These are phyloP conservation scores for Meliscaeva auricollis DNA, from an alignment of 2,888 invertebrate genomes.

Conservation along the genomic window DNA sequence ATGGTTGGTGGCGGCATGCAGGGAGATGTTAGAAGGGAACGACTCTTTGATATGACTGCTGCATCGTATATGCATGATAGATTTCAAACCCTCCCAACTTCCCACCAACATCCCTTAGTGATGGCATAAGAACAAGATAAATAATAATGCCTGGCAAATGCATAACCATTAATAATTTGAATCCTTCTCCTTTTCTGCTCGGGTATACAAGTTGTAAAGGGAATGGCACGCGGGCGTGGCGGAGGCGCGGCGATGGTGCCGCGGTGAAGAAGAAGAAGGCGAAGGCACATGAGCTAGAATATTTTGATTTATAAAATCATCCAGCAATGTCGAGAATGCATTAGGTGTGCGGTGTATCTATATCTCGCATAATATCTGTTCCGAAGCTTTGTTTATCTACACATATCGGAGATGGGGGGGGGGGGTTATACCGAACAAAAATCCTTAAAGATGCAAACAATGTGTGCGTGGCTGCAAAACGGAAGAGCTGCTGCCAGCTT, in stretches of 20 bases:
- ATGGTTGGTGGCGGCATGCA: background rate
- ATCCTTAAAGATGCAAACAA: constrained; percentile 19
- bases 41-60: constrained; percentile 29
- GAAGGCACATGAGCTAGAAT: constrained; percentile 33
- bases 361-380: constrained; percentile 40
- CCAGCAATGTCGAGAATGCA: constrained; percentile 53
- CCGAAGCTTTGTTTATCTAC: constrained; percentile 27
- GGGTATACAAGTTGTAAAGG: background rate
- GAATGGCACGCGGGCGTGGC: too few species aligned
- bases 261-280: too few species aligned
- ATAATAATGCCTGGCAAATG: constrained; percentile 72
- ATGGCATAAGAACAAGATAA: constrained; percentile 53
- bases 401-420: constrained; percentile 6
- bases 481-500: constrained; percentile 3
- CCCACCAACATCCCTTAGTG: background rate
- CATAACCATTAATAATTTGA: constrained; percentile 71
- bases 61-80: constrained; percentile 25
- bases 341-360: constrained; percentile 20
- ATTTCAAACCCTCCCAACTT: background rate
- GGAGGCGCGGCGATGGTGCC: too few species aligned
- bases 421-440: background rate
- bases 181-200: constrained; percentile 37
- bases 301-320: constrained; percentile 65
- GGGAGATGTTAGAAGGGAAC: background rate
- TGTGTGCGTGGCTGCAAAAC: background rate